phyloP scores from a whole-genome alignment of 2,113 vertebrate species.

The Pontoporia blainvillei region DNA sequence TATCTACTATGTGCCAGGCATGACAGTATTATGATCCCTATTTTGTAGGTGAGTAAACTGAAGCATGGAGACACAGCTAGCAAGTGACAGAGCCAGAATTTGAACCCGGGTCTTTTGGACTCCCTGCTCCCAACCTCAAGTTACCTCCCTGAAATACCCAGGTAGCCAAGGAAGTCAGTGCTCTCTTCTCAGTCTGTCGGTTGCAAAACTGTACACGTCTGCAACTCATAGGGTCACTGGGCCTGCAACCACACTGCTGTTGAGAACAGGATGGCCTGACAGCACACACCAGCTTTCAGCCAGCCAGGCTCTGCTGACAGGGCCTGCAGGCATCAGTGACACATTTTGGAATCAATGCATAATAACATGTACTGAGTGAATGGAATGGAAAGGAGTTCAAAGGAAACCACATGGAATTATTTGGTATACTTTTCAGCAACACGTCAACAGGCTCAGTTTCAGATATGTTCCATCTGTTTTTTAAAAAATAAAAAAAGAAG shows the following conservation, averaged over 20 bases:
- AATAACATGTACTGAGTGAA: conserved; percentile 26
- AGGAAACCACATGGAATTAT: conserved; percentile 40
- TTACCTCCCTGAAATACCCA: background rate
- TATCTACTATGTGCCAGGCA: background rate
- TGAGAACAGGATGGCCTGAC: background rate
- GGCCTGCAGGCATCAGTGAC: background rate
- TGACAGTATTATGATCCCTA: background rate
- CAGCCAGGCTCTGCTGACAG: background rate
- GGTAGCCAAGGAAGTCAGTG: background rate
- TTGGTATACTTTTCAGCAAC: conserved; percentile 19
- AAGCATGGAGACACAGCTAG: background rate
- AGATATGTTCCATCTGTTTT: conserved; percentile 52
- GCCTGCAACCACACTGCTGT: background rate
- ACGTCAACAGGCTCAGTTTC: background rate
- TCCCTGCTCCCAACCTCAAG: background rate
- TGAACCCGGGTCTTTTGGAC: background rate
- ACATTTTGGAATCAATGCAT: background rate
- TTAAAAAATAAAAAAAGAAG: conserved; percentile 11
- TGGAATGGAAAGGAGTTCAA: background rate
- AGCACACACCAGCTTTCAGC: background rate
- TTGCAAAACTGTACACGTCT: background rate
- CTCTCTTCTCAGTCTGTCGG: background rate
- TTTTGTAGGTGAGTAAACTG: background rate
- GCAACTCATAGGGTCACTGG: background rate
- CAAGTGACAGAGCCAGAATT: background rate